These are phyloP conservation scores for Etheostoma spectabile DNA, from an alignment of 2,113 vertebrate species.

Conservation along the genomic window DNA sequence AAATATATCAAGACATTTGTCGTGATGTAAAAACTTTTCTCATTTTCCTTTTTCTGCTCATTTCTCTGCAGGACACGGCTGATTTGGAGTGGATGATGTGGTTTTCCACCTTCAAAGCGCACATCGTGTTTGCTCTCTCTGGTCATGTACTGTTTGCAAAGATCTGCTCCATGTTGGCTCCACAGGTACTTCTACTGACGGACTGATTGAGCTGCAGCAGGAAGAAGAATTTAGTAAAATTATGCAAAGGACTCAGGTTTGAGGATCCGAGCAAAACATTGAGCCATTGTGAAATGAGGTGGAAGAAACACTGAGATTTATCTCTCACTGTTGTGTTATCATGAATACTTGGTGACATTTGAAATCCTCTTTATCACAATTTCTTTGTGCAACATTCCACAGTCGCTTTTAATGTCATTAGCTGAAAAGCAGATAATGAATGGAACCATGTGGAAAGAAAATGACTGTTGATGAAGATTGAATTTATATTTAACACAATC, in stretches of 20 bases:
- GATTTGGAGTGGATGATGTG: slow-evolving; percentile 99
- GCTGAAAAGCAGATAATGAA: slow-evolving; percentile 42
- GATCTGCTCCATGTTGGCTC: slow-evolving; percentile 91
- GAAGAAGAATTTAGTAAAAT: not conserved
- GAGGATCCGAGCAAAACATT: not conserved
- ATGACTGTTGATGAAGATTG: not conserved
- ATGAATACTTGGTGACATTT: slow-evolving; percentile 33
- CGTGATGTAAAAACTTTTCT: not conserved
- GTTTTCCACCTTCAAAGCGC: slow-evolving; percentile 92
- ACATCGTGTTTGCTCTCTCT: slow-evolving; percentile 93
- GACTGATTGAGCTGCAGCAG: not conserved
- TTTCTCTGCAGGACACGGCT: slow-evolving; percentile 86
- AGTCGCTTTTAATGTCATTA: slow-evolving; percentile 50
- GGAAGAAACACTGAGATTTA: not conserved
- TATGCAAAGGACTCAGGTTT: not conserved
- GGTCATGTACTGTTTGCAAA: slow-evolving; percentile 96
- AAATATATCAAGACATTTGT: not conserved
- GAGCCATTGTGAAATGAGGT: not conserved
- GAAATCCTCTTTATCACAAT: slow-evolving; percentile 30
- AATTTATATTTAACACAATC: slow-evolving; percentile 8
- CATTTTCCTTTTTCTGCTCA: not conserved
- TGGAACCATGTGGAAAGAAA: slow-evolving; percentile 35
- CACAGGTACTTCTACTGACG: slow-evolving; percentile 86
- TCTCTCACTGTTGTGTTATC: not conserved
- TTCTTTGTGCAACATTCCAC: slow-evolving; percentile 42